Base-by-base conservation (phyloP, 2,113 vertebrate genomes). In the Poicephalus gulielmi region DNA sequence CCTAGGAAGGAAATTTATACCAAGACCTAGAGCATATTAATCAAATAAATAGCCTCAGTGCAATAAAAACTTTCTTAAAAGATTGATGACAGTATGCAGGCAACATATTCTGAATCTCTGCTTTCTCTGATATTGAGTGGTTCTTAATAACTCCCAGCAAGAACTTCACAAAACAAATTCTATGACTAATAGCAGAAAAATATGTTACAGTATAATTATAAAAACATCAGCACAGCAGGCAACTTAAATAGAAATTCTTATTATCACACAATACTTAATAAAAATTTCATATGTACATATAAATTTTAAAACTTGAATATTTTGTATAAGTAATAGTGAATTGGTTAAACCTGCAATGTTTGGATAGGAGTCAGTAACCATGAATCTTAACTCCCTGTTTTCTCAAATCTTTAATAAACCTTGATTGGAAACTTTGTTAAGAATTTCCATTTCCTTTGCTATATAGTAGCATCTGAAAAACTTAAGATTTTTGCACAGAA, bases 11-110 rank as follows among this genome's bases (percentile, higher is more conserved):
- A 97, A 90, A 96, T 93, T 96, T 96, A 57, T 73, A 96, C 73
- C 74, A 86, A 94, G 89, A 95, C 67, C 74, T 91, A 86, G 74
- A 78, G 68, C 50, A 83, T 53, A 83, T 91, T 89, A 97, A 86
- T 96, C 53, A 94, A 91, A 75, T 93, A 97, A 96, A 96, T 86
- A 97, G 33, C 47, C 59, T 46, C 41, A 96, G 28, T 75, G 44
- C 68, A 96, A 92, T 78, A 96, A 95, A 92, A 97, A 46, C 39
- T 87, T 96, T 97, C 96, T 92, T 95, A 88, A 97, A 94, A 97
- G 76, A 95, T 35, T 88, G 85, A 83, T 67, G 57, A 75, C 43
- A 93, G 30, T 25, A 96, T 60, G 52, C 71, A 80, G 94, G 46
- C 73, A 95, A 86, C 7, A 2, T 33, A 83, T 92, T 97, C 50